These are phyloP conservation scores for Ctenodactylus gundi DNA, from an alignment of 2,113 vertebrate species.

Conservation along the genomic window DNA sequence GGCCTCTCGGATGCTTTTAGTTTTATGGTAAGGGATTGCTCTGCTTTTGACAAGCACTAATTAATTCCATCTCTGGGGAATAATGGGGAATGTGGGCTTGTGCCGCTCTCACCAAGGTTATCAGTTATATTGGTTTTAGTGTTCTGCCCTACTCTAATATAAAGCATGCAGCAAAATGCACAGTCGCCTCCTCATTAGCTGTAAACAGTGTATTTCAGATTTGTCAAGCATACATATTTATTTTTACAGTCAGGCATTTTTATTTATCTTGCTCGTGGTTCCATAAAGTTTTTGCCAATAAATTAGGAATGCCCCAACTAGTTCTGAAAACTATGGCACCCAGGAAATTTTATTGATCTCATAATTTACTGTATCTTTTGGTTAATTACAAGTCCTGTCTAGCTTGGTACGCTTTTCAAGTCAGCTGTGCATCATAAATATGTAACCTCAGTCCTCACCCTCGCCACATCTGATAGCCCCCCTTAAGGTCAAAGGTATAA, in stretches of 20 bases:
- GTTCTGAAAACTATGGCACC: conserved; percentile 80
- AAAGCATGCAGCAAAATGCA: conserved; percentile 80
- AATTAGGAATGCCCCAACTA: conserved; percentile 81
- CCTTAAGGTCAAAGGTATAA: conserved; percentile 49
- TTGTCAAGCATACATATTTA: conserved; percentile 79
- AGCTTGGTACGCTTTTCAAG: conserved; percentile 60
- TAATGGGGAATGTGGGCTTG: conserved; percentile 65
- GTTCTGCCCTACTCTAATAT: conserved; percentile 65
- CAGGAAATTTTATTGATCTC: conserved; percentile 80
- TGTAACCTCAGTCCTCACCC: conserved; percentile 25
- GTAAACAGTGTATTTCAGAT: conserved; percentile 84
- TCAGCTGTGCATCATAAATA: conserved; percentile 61
- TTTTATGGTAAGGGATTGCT: conserved; percentile 63
- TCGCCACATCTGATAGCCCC: not conserved
- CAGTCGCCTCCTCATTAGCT: conserved; percentile 77
- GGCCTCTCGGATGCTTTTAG: conserved; percentile 42
- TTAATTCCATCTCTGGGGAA: conserved; percentile 75
- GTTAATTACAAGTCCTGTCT: conserved; percentile 78
- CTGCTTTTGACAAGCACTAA: conserved; percentile 74
- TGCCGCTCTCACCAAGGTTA: conserved; percentile 76
- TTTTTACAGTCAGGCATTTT: conserved; percentile 78
- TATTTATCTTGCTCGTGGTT: conserved; percentile 84
- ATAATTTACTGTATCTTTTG: conserved; percentile 82
- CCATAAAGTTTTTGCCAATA: conserved; percentile 81
- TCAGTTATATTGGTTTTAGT: conserved; percentile 78